These are phyloP conservation scores for Crocallis elinguaria DNA, from an alignment of 2,888 invertebrate species.

Conservation along the genomic window DNA sequence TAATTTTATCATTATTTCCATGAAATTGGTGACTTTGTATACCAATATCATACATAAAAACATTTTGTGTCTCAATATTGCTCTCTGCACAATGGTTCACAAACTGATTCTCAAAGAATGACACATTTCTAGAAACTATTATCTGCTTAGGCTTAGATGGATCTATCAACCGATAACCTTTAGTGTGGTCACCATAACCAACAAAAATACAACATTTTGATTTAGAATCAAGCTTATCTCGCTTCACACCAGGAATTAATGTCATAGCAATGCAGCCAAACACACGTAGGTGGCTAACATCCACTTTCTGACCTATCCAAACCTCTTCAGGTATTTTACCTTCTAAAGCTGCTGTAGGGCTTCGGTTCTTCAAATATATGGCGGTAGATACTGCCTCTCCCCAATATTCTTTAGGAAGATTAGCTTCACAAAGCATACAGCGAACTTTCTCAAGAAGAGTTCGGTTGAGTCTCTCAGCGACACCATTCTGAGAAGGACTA, in stretches of 20 bases:
- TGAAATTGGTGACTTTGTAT: too few species aligned
- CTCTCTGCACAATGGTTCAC: too few species aligned
- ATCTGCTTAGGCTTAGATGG: too few species aligned
- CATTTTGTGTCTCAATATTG: too few species aligned
- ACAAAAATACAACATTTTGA: background rate
- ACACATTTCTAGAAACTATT: too few species aligned
- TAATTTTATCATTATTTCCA: too few species aligned
- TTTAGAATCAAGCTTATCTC: background rate
- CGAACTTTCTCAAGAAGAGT: conserved; percentile 23
- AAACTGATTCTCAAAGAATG: too few species aligned
- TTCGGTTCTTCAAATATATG: conserved; percentile 8
- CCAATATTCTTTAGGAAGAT: conserved; percentile 22
- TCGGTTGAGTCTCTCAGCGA: conserved; percentile 15
- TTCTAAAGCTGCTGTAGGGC: background rate
- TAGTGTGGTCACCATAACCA: background rate
- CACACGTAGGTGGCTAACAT: background rate
- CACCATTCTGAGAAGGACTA: conserved; percentile 35
- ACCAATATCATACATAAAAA: too few species aligned
- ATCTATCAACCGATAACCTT: background rate
- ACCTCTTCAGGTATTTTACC: conserved; percentile 8
- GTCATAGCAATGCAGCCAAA: background rate
- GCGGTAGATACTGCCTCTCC: conserved; percentile 25
- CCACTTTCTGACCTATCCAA: background rate
- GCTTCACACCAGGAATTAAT: background rate
- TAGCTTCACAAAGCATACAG: conserved; percentile 19